Evolutionary conservation across 2,113 vertebrate species (phyloP), one percentile per base, ranked within the genome.

Genomic region (Phocoena sinus): DNA sequence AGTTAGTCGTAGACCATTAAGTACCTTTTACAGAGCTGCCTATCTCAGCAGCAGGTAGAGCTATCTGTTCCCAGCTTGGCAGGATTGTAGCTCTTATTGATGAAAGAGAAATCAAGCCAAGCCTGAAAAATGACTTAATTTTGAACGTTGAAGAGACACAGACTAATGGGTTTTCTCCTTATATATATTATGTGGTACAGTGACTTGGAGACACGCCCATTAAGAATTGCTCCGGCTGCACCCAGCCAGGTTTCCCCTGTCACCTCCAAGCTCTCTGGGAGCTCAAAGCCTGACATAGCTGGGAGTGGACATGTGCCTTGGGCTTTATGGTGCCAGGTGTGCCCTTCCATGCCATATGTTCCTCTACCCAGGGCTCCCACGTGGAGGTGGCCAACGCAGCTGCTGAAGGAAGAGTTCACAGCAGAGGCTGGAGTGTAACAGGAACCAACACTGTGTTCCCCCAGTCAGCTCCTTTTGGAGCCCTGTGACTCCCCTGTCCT

Each of bases 51-150:
- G 89, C 62, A 91, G 82, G 84, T 53, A 53, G 65, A 38, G 63
- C 31, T 84, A 38, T 95, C 95, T 96, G 87, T 60, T 67, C 94
- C 70, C 6, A 5, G 53, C 38, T n/a, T 88, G 97, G 86, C 96
- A 97, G 95, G 73, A n/a, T 8, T 20, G 80, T 96, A 50, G 26
- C 74, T 97, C 96, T 96, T 97, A 28, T 28, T 97, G 95, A 97
- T 96, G 86, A 76, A 97, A 86, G 96, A 90, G 70, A 94, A 93
- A 88, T 90, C 80, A 58, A 93, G 91, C 79, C 89, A 93, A 96
- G 80, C 36, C 80, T 98, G 96, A 97, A 97, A 97, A 96, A 96
- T 92, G 89, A 82, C 85, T 90, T 73, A 76, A 53, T 87, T 97
- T 91, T 91, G 79, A 94, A 86, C 1, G 1, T 36, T 62, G 47